A percentile compares a stretch with the other conserved stretches of the same genome.
Evolutionary conservation across 92 coral and sea anemone species (phyloP).

Genomic region (Metridium senile): DNA sequence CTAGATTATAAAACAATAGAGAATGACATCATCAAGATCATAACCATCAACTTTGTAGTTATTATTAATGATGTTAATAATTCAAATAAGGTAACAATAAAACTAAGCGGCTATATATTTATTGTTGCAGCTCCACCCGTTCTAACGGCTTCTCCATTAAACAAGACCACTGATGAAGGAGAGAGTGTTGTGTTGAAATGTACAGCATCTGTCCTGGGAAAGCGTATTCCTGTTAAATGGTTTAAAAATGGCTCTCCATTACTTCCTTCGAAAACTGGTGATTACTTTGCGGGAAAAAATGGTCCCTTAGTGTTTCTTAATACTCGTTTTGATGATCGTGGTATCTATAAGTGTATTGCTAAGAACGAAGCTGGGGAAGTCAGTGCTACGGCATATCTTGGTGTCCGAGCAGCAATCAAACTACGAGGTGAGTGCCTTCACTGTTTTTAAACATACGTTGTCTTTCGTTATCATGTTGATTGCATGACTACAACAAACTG

Average conservation of each 20-base stretch:
- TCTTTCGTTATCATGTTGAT: background rate
- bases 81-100: too few species aligned
- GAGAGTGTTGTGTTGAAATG: slow-evolving; percentile 43
- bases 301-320: slow-evolving; percentile 48
- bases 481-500: too few species aligned
- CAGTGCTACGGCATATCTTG: slow-evolving; percentile 62
- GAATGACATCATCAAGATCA: too few species aligned
- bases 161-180: slow-evolving; percentile 71
- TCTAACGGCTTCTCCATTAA: slow-evolving; percentile 76
- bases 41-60: too few species aligned
- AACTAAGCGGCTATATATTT: too few species aligned
- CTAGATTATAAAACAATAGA: too few species aligned
- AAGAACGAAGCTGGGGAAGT: slow-evolving; percentile 67
- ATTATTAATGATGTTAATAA: too few species aligned
- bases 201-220: slow-evolving; percentile 47
- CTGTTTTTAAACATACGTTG: background rate
- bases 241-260: slow-evolving; percentile 62
- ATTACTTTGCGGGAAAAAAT: background rate
- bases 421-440: slow-evolving; percentile 41
- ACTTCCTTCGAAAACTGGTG: slow-evolving; percentile 12
- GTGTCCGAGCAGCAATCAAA: slow-evolving; percentile 43
- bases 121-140: background rate
- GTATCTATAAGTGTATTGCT: slow-evolving; percentile 80
- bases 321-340: slow-evolving; percentile 56
- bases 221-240: slow-evolving; percentile 63